Evolutionary conservation across 2,888 invertebrate genomes (phyloP), one percentile per base, ranked within the genome.

Genomic region (Gortyna flavago): DNA sequence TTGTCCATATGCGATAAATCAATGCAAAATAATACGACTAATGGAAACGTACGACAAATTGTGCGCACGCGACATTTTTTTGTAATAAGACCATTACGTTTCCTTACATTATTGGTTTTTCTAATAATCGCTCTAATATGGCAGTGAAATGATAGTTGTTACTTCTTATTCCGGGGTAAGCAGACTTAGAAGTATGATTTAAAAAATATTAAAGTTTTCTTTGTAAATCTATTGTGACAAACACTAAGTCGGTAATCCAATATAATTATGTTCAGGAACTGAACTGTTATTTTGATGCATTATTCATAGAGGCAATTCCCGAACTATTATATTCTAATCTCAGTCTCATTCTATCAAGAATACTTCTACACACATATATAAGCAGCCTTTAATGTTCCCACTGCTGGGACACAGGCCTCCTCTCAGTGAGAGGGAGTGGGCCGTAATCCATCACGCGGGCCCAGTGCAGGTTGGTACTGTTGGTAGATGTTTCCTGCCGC

Each of bases 11-110:
- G 70, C 61, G 29, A 62, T 76, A 72, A 77, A 85, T 73, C 77
- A 76, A 82, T 77, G 62, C 66, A 75, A 72, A 79, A 72, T 67
- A 66, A 85, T 79, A 59, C 74, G 11, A 32, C 29, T 59, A 79
- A 79, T 76, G 72, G 72, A 72, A 84, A 48, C 74, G 29, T 62
- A 72, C 71, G 81, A 85, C 84, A 85, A 85, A 85, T 85, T 81
- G 77, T 54, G 38, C 35, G 48, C 84, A 84, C 72, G 85, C 84
- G n/a, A 83, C 59, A 48, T 62, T 76, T 79, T 79, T 81, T 64
- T 18, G 5, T 21, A 41, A 51, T 7, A 68, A 62, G 9, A 57
- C 64, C 29, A 35, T 71, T 72, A 62, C 72, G 65, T 82, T 85
- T 84, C 68, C 57, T 13, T 41, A 57, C 21, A 61, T 65, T 64